phyloP scores from a whole-genome alignment of 1,140 invertebrate species.

The Eufriesea mexicana region DNA sequence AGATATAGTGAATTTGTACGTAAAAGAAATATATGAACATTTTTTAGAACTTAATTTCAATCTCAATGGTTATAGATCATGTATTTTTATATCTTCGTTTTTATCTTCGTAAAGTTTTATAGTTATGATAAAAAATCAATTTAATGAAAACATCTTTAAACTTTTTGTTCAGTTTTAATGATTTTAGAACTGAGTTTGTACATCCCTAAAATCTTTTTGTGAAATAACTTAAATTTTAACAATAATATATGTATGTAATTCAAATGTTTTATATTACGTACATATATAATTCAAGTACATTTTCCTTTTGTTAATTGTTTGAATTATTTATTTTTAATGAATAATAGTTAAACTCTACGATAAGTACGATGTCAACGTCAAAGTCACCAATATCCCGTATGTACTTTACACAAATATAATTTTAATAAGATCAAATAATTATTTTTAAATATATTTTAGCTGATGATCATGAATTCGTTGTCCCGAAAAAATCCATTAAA shows the following conservation, averaged over 20 bases:
- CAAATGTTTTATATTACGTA: slow-evolving; percentile 5
- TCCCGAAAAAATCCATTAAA: slow-evolving; percentile 88
- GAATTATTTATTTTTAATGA: slow-evolving; percentile 2
- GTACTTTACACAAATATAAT: slow-evolving; percentile 28
- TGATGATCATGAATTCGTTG: slow-evolving; percentile 85
- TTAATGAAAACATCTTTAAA: not conserved
- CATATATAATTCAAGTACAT: not conserved
- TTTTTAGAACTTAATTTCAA: not conserved
- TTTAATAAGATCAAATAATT: slow-evolving; percentile 61
- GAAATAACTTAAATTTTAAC: not conserved
- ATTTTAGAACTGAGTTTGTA: not conserved
- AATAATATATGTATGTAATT: not conserved
- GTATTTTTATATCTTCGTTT: not conserved
- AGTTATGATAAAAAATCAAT: not conserved
- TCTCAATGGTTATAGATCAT: not conserved
- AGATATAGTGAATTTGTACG: not conserved
- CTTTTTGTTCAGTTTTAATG: not conserved
- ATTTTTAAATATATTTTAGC: slow-evolving; percentile 62
- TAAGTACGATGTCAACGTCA: slow-evolving; percentile 60
- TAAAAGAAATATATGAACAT: not conserved
- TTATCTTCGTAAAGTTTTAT: not conserved
- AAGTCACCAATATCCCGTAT: slow-evolving; percentile 61
- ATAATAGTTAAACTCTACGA: not conserved
- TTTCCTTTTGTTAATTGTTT: not conserved
- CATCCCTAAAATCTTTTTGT: not conserved